Percentiles rank a stretch among this genome's conserved stretches.
phyloP scores from a whole-genome alignment of 2,113 vertebrate genomes.

The Poeciliopsis prolifica region DNA sequence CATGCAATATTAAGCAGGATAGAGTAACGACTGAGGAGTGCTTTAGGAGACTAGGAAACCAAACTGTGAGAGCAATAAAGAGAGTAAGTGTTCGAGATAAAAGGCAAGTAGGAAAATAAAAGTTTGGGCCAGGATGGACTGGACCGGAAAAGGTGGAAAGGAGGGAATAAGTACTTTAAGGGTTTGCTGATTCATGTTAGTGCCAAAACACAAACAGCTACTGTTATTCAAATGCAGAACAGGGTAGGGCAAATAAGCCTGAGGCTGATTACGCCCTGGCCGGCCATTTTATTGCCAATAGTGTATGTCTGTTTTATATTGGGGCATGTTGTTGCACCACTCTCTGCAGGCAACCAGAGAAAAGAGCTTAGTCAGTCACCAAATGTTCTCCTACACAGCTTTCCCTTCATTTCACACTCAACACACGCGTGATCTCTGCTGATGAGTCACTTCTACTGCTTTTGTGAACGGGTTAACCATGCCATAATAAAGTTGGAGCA shows the following conservation, averaged over 20 bases:
- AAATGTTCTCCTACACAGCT: slow-evolving; percentile 52
- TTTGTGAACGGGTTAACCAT: slow-evolving; percentile 41
- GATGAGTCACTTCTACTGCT: slow-evolving; percentile 52
- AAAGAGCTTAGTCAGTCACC: slow-evolving; percentile 73
- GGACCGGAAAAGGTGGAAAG: background rate
- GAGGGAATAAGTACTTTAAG: slow-evolving; percentile 41
- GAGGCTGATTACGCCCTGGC: slow-evolving; percentile 61
- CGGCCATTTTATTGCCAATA: slow-evolving; percentile 45
- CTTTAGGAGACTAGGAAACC: slow-evolving; percentile 21
- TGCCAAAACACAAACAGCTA: slow-evolving; percentile 37
- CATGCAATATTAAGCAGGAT: slow-evolving; percentile 41
- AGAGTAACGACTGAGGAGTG: slow-evolving; percentile 26
- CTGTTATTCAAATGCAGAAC: slow-evolving; percentile 71
- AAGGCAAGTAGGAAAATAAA: slow-evolving; percentile 38
- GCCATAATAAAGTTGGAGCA: slow-evolving; percentile 39
- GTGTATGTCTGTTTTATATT: slow-evolving; percentile 36
- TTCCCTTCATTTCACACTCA: slow-evolving; percentile 25
- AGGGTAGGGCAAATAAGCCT: slow-evolving; percentile 41
- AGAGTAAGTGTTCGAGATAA: slow-evolving; percentile 28
- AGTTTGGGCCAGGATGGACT: slow-evolving; percentile 27
- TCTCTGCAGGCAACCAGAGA: slow-evolving; percentile 50
- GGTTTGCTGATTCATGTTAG: slow-evolving; percentile 53
- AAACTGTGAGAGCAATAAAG: slow-evolving; percentile 26
- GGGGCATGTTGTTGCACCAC: slow-evolving; percentile 38
- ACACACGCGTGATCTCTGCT: slow-evolving; percentile 26